Evolutionary conservation across 2,797 vertebrate species (phyloP).

Genomic region (Glyptemys insculpta): DNA sequence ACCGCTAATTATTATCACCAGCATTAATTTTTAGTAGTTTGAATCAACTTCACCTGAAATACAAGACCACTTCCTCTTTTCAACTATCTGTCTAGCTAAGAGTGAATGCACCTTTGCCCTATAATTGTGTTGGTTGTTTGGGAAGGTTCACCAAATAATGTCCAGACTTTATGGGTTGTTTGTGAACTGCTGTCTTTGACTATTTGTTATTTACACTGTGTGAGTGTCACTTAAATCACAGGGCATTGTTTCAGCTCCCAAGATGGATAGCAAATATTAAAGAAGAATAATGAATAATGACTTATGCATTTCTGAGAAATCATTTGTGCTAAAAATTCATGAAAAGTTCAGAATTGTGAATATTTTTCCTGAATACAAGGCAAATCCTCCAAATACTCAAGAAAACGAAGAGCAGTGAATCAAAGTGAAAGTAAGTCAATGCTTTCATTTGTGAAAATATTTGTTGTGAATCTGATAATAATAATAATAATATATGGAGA

Average conservation of each 20-base stretch:
- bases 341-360: not conserved
- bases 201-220: too few relatives aligned
- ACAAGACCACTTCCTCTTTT: not conserved
- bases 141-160: not conserved
- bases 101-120: not conserved
- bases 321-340: not conserved
- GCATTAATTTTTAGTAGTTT: not conserved
- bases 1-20: not conserved
- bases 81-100: not conserved
- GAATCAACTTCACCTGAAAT: not conserved
- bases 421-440: conserved; percentile 17
- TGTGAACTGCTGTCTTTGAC: not conserved
- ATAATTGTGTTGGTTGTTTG: not conserved
- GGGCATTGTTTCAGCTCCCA: not conserved
- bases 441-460: not conserved
- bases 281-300: not conserved
- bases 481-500: not conserved
- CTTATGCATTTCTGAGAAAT: not conserved
- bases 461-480: not conserved
- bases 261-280: not conserved
- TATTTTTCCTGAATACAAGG: not conserved
- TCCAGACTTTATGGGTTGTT: not conserved
- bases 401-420: conserved; percentile 26
- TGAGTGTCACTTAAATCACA: not conserved
- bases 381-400: conserved; percentile 14